Evolutionary conservation across 1,140 invertebrate species (phyloP), one percentile per base, ranked within the genome.

Genomic region (Dinothrombium tinctorium): DNA sequence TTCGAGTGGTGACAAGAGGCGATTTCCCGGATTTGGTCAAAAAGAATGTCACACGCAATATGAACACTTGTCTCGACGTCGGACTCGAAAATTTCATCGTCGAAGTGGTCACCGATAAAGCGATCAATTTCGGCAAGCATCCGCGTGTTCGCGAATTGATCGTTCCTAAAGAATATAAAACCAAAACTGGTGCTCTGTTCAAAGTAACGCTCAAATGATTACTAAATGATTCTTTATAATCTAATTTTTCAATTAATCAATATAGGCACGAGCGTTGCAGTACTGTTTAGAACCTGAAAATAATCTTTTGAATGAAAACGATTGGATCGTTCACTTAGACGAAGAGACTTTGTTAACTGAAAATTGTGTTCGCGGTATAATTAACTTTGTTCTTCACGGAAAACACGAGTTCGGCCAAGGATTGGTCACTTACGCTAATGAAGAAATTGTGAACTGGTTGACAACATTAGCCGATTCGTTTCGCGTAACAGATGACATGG

Each of bases 251-350:
- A n/a, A n/a, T n/a, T n/a, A n/a, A n/a, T n/a, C n/a, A n/a, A n/a
- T n/a, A 5, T 31, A 45, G 46, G 82, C 87, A 0, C 67, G 90
- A 48, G 89, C 89, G 8, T 59, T 96, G 0, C 90, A 96, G 55
- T 95, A 94, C 57, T 92, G 86, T 54, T 63, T 95, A 11, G 89
- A 95, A 63, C 77, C 80, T 51, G 72, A 72, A 50, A 73, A 86
- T 1, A 90, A 89, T 59, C 69, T 81, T 47, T 57, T 92, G 11
- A 70, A 69, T 15, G 83, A 90, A 51, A 73, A 69, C 47, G 89
- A 95, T 57, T 96, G 86, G 86, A 80, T 98, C 51, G 84, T 96
- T 2, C 90, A 96, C 63, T 63, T 96, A 14, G 90, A 98, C 57
- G 90, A 96, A 62, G 90, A 96, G 59, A 95, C 90, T 0, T 56